Evolutionary conservation across 2,888 invertebrate genomes (phyloP).

Genomic region (Catocala sponsa): DNA sequence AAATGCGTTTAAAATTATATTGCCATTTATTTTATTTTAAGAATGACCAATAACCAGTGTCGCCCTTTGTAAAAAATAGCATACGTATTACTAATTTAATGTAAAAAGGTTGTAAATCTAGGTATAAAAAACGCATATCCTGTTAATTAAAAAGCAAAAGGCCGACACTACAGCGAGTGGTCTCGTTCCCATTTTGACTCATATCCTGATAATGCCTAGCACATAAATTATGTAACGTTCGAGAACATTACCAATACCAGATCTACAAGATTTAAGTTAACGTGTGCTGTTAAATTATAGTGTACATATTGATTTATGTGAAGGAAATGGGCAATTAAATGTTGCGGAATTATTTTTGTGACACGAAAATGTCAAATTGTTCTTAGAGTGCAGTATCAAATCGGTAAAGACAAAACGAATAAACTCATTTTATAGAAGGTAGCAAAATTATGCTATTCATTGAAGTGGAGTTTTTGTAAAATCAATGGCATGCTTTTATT

Average conservation of each 20-base stretch:
- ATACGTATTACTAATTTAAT: neutral
- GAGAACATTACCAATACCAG: conserved; percentile 1
- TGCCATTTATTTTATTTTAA: no score
- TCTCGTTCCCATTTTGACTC: conserved; percentile 5
- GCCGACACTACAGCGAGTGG: neutral
- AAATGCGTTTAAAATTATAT: no score
- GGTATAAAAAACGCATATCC: neutral
- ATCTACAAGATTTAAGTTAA: conserved; percentile 11
- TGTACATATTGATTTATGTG: conserved; percentile 21
- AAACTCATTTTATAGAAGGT: no score
- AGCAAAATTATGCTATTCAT: no score
- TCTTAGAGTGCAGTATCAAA: no score
- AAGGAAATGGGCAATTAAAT: conserved; percentile 31
- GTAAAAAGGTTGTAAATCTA: neutral
- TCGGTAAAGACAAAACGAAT: no score
- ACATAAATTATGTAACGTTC: conserved; percentile 1
- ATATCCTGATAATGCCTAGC: conserved; percentile 1
- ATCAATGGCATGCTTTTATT: no score
- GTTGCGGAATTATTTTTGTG: conserved; percentile 5
- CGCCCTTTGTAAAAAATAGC: neutral
- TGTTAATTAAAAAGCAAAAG: neutral
- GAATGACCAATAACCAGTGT: no score
- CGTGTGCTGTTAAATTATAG: conserved; percentile 14
- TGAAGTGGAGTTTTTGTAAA: no score
- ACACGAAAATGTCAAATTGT: no score